These are phyloP conservation scores for Oenanthe oenanthe DNA, from an alignment of 2,113 vertebrate genomes.

Conservation along the genomic window DNA sequence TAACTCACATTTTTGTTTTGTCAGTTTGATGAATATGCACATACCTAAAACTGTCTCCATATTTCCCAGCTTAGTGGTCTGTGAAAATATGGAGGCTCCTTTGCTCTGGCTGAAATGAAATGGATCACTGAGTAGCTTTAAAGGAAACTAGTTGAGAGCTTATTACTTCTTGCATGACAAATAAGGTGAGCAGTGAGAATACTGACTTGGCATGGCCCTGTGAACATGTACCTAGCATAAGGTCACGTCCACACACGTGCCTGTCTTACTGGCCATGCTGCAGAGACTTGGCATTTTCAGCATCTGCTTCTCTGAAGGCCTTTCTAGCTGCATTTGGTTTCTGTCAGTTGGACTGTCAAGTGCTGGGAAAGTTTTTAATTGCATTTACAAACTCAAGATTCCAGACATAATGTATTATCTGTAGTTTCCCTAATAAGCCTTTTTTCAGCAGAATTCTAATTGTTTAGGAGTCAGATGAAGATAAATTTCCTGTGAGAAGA, in stretches of 20 bases:
- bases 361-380: background rate
- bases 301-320: background rate
- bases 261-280: background rate
- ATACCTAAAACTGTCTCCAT: background rate
- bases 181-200: background rate
- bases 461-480: background rate
- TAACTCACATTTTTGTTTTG: background rate
- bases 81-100: background rate
- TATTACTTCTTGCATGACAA: background rate
- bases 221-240: background rate
- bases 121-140: background rate
- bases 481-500: background rate
- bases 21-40: background rate
- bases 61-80: background rate
- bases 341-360: background rate
- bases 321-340: background rate
- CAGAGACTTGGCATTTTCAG: background rate
- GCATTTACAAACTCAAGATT: background rate
- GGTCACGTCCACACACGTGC: background rate
- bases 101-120: background rate
- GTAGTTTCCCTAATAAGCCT: background rate
- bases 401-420: background rate
- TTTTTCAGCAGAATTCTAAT: background rate
- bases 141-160: background rate
- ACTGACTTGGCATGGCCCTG: background rate